A percentile compares a stretch with the other conserved stretches of the same genome.
These are phyloP conservation scores for Caenorhabditis wallacei DNA, from an alignment of 2,888 invertebrate species.

Conservation along the genomic window DNA sequence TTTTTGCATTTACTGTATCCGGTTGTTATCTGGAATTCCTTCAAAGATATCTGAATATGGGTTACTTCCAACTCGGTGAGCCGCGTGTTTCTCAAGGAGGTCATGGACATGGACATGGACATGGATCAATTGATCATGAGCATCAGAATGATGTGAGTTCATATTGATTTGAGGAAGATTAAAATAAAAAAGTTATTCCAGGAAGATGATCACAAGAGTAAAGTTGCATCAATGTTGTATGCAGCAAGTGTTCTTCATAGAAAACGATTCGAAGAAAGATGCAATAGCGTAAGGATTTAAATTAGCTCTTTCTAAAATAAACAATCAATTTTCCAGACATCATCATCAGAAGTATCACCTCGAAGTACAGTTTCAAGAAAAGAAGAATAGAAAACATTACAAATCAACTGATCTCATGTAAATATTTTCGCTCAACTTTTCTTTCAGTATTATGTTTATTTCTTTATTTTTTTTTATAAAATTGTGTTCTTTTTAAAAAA, in stretches of 20 bases:
- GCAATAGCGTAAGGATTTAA: slow-evolving; percentile 32
- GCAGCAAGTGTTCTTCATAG: slow-evolving; percentile 61
- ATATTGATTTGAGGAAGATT: background rate
- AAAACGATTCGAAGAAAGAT: slow-evolving; percentile 54
- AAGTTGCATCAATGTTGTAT: slow-evolving; percentile 59
- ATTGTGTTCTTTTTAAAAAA: background rate
- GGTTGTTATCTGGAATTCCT: slow-evolving; percentile 82
- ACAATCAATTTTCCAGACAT: slow-evolving; percentile 8
- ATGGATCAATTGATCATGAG: slow-evolving; percentile 21
- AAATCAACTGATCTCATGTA: slow-evolving; percentile 44
- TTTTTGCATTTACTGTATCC: slow-evolving; percentile 81
- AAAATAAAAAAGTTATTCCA: background rate
- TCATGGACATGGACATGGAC: slow-evolving; percentile 52
- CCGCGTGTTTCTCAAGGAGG: slow-evolving; percentile 69
- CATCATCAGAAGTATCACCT: slow-evolving; percentile 29
- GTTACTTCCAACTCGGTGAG: slow-evolving; percentile 80
- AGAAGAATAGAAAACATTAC: slow-evolving; percentile 25
- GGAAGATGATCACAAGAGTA: slow-evolving; percentile 34
- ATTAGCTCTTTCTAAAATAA: background rate
- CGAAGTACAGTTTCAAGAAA: slow-evolving; percentile 47
- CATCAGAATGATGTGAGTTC: slow-evolving; percentile 20
- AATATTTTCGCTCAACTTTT: background rate
- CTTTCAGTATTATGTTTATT: background rate
- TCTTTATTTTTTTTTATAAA: background rate
- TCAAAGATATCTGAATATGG: slow-evolving; percentile 80